phyloP scores from a whole-genome alignment of 2,888 invertebrate genomes.

The Epistrophe grossulariae region DNA sequence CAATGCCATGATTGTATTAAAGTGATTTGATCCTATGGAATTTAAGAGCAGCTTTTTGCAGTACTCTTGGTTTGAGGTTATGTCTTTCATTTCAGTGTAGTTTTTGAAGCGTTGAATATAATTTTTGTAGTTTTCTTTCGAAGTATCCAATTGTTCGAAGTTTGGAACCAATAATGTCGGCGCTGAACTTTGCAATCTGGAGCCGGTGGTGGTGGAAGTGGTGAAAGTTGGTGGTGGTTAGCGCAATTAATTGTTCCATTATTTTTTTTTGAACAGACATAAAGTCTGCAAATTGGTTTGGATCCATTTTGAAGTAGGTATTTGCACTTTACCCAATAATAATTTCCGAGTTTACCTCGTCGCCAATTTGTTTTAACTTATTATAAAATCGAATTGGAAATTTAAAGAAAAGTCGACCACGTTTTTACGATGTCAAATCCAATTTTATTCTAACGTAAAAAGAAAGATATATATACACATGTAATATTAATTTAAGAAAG shows the following conservation, averaged over 20 bases:
- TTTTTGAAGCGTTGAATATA: neutral
- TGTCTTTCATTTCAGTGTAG: slow-evolving; percentile 1
- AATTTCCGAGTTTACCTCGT: neutral
- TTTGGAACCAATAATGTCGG: neutral
- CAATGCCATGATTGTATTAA: neutral
- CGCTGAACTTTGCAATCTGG: neutral
- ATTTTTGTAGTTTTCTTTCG: neutral
- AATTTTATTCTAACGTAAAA: too few relatives aligned
- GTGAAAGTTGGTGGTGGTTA: too few relatives aligned
- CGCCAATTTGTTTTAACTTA: neutral
- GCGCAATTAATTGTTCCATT: neutral
- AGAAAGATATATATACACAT: too few relatives aligned
- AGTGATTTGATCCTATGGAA: neutral
- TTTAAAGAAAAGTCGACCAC: too few relatives aligned
- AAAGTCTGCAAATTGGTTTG: neutral
- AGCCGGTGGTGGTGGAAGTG: too few relatives aligned
- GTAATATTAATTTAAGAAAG: too few relatives aligned
- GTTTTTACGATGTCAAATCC: too few relatives aligned
- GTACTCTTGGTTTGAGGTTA: neutral
- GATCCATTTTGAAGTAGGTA: neutral
- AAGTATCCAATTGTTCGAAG: neutral
- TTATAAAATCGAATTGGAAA: too few relatives aligned
- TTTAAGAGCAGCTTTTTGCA: neutral
- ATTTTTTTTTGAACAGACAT: neutral
- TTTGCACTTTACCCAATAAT: too few relatives aligned